A percentile compares a stretch with the other conserved stretches of the same genome.
Conservation (phyloP, 2,797 vertebrate species). For the Nannoperca obscura region DNA sequence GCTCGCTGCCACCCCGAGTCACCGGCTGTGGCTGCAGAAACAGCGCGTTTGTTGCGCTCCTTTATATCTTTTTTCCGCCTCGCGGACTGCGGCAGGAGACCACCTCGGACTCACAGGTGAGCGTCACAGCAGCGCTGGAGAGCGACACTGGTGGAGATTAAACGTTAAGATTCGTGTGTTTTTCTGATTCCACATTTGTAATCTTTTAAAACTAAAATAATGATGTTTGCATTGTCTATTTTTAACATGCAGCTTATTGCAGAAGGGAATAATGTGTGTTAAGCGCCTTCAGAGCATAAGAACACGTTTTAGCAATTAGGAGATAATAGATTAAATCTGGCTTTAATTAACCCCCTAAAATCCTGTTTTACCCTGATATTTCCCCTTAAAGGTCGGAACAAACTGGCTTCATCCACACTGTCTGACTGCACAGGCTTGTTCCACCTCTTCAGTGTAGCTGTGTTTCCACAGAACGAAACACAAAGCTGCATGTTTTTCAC, state of each 20-base stretch:
- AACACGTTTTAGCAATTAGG: neutral
- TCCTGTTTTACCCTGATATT: neutral
- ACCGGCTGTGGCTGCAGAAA: conserved; percentile 27
- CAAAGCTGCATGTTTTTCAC: neutral
- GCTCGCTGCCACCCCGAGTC: neutral
- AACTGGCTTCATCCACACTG: neutral
- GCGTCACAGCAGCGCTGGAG: neutral
- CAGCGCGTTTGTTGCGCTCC: conserved; percentile 40
- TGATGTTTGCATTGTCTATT: neutral
- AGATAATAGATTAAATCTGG: conserved; percentile 14
- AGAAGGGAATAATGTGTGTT: neutral
- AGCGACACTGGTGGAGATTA: neutral
- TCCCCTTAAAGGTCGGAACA: neutral
- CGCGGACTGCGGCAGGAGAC: conserved; percentile 43
- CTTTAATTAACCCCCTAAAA: conserved; percentile 19
- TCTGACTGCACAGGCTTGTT: neutral
- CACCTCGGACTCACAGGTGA: conserved; percentile 53
- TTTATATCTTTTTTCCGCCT: conserved; percentile 30
- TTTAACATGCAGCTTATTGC: neutral
- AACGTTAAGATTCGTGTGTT: neutral
- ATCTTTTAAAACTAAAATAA: neutral
- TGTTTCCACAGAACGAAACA: neutral
- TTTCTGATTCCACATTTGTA: neutral
- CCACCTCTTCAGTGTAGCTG: neutral
- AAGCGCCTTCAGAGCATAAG: neutral